These are phyloP conservation scores for Lamproptera curius DNA, from an alignment of 2,888 invertebrate genomes.

Conservation along the genomic window DNA sequence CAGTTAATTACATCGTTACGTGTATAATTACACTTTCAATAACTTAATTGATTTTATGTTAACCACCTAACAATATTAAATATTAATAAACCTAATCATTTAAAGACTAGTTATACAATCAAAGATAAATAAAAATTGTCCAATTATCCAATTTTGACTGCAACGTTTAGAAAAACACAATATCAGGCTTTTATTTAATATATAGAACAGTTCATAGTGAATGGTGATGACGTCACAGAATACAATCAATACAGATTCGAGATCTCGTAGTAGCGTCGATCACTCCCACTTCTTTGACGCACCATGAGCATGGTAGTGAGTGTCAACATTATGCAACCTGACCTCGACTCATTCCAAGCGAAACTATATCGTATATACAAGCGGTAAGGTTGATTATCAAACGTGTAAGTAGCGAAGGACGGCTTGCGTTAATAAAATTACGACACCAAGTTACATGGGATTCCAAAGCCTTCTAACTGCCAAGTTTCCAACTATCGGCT, in stretches of 20 bases:
- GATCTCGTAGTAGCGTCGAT: conserved; percentile 16
- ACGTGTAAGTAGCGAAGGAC: conserved; percentile 5
- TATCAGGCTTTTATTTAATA: no score
- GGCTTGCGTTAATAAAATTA: conserved; percentile 13
- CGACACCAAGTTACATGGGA: conserved; percentile 13
- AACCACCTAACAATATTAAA: no score
- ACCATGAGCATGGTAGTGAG: conserved; percentile 19
- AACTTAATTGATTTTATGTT: no score
- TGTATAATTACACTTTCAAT: no score
- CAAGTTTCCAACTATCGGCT: not conserved
- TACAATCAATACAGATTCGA: conserved; percentile 13
- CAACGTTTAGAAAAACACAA: no score
- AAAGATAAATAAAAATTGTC: no score
- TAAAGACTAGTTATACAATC: no score
- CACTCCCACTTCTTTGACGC: conserved; percentile 20
- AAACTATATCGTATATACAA: not conserved
- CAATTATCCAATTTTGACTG: no score
- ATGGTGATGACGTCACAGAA: conserved; percentile 13
- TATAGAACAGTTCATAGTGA: no score
- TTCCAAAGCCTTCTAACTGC: conserved; percentile 12
- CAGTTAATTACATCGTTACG: no score
- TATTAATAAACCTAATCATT: no score
- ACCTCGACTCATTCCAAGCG: conserved; percentile 14
- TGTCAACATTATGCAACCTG: conserved; percentile 22
- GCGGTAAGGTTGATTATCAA: not conserved